A percentile compares a stretch with the other conserved stretches of the same genome.
Evolutionary conservation across 2,113 vertebrate species (phyloP).

Genomic region (Bostrychus sinensis): DNA sequence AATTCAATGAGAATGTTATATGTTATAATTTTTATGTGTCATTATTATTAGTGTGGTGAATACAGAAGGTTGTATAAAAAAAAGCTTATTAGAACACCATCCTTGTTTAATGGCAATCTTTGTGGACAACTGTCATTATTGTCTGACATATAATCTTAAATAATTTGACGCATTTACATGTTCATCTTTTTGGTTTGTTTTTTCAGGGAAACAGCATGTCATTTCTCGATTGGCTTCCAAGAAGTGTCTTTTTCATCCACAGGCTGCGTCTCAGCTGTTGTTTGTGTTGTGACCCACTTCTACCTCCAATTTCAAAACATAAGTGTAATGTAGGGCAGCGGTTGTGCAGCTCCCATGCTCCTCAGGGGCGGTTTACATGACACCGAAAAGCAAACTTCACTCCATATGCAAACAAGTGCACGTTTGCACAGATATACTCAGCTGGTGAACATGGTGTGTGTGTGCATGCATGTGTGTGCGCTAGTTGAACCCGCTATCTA

Average conservation of each 20-base stretch:
- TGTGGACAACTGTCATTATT: neutral
- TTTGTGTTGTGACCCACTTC: conserved; percentile 68
- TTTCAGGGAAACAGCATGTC: conserved; percentile 10
- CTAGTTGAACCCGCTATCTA: too few species aligned
- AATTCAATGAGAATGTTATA: too few species aligned
- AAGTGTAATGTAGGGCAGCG: conserved; percentile 66
- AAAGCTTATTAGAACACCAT: too few species aligned
- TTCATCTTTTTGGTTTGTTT: too few species aligned
- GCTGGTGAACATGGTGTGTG: too few species aligned
- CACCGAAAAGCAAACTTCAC: neutral
- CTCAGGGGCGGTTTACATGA: conserved; percentile 11
- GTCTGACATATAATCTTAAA: too few species aligned
- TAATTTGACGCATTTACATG: too few species aligned
- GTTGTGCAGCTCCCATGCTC: conserved; percentile 46
- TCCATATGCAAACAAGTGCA: neutral
- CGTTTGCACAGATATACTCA: neutral
- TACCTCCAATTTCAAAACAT: conserved; percentile 59
- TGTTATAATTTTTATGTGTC: too few species aligned
- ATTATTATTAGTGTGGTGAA: too few species aligned
- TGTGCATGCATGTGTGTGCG: neutral
- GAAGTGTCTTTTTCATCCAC: conserved; percentile 46
- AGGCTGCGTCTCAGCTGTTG: conserved; percentile 35
- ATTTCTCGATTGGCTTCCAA: conserved; percentile 34
- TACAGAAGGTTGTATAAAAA: too few species aligned
- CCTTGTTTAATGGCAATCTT: too few species aligned